Conservation (phyloP, 2,113 vertebrate genomes). For the Tachysurus vachellii region DNA sequence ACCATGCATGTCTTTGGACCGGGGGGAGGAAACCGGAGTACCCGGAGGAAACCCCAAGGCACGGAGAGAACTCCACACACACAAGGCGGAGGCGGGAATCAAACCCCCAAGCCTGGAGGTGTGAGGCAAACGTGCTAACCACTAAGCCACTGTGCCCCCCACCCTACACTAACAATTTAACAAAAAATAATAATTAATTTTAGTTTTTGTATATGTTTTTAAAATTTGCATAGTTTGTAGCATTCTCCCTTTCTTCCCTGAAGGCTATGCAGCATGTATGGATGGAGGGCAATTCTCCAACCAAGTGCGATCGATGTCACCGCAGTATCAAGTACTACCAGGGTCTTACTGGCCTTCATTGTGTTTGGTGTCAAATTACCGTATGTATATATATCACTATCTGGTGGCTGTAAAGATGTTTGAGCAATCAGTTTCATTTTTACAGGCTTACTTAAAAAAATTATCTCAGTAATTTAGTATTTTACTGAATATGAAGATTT, state of each 20-base stretch:
- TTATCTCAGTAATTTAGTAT: background rate
- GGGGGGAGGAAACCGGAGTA: too few relatives aligned
- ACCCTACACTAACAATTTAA: background rate
- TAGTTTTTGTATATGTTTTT: background rate
- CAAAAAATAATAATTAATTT: background rate
- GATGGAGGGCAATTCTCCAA: conserved; percentile 90
- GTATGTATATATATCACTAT: conserved; percentile 73
- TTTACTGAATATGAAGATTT: background rate
- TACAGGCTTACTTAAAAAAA: background rate
- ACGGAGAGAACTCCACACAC: too few relatives aligned
- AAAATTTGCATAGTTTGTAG: too few relatives aligned
- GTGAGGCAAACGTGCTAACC: too few relatives aligned
- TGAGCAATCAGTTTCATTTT: background rate
- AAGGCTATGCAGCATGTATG: conserved; percentile 94
- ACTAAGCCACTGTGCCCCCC: too few relatives aligned
- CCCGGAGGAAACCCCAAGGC: too few relatives aligned
- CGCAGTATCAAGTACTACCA: conserved; percentile 96
- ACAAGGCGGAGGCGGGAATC: too few relatives aligned
- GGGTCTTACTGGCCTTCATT: conserved; percentile 90
- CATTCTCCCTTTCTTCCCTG: background rate
- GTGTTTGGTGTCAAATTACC: conserved; percentile 92
- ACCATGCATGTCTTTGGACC: too few relatives aligned
- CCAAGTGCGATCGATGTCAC: conserved; percentile 91
- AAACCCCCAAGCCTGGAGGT: too few relatives aligned
- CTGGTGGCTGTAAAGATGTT: background rate